Base-by-base conservation (phyloP, 2,888 invertebrate species). In the Dolomedes plantarius region DNA sequence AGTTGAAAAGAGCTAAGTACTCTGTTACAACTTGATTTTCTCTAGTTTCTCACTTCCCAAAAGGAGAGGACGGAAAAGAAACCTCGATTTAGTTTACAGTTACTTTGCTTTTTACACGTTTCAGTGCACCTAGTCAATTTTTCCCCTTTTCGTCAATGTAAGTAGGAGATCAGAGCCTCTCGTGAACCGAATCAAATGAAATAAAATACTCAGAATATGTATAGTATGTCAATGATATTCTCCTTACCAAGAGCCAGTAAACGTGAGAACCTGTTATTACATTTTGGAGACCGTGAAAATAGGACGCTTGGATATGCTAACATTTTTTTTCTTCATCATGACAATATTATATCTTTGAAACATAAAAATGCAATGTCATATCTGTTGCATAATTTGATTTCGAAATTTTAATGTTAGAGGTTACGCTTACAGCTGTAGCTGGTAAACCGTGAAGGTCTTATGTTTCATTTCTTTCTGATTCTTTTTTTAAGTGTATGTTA, bases 341-440 rank as follows among this genome's bases (percentile, higher is more conserved):
- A 5, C 23, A 56, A 31, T 19, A 67, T 67, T 67, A 67, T 67
- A 67, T 32, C 32, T 31, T 31, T 32, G 19, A 67, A 13, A 67
- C 32, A 67, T 19, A 67, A 67, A 32, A 32, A 19, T n/a, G 32
- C 67, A n/a, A 36, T 65, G 29, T 65, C 64, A 65, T 29, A 29
- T 65, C 13, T 11, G 31, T 31, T 67, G 67, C 36, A 19, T 32
- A 32, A 67, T 67, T 56, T 56, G 19, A 56, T 56, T 56, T 56
- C 23, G 23, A 56, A 56, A 56, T 56, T 23, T 56, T 56, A 1
- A 56, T 5, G 1, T 7, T 2, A n/a, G 11, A 16, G 56, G 19
- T 23, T 56, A 3, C 56, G 11, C 11, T 23, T 16, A 16, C 2
- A 36, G n/a, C 11, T 36, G 46, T 16, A 9, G 16, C 5, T 23